Percentiles rank a stretch among this genome's conserved stretches.
Evolutionary conservation across 2,888 invertebrate species (phyloP).

Genomic region (Drosophila demipolita): DNA sequence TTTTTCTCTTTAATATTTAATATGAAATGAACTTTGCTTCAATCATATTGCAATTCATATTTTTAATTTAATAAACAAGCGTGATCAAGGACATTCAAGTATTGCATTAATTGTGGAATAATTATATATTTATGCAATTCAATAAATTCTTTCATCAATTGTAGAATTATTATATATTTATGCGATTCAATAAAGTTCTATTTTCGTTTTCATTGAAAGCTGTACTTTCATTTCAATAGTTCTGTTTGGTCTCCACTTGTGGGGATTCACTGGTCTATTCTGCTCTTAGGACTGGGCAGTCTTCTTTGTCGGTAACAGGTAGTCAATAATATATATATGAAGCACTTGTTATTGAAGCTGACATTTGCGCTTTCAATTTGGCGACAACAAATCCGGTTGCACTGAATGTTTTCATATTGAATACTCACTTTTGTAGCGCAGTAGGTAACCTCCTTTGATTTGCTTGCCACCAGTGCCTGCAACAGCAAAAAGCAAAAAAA

Average conservation of each 20-base stretch:
- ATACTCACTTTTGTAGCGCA: conserved; percentile 91
- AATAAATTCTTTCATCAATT: background rate
- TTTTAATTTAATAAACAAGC: background rate
- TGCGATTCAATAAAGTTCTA: background rate
- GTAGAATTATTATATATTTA: background rate
- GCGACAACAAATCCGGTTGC: conserved; percentile 8
- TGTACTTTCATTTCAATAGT: background rate
- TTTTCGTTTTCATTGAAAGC: background rate
- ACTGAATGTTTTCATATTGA: conserved; percentile 10
- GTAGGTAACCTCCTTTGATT: conserved; percentile 91
- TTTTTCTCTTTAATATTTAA: background rate
- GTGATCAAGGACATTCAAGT: background rate
- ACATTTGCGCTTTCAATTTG: conserved; percentile 13
- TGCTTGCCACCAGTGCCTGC: conserved; percentile 89
- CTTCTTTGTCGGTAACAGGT: conserved; percentile 6
- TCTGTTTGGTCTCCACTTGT: background rate
- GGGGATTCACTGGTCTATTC: background rate
- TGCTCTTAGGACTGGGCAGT: background rate
- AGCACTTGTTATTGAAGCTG: conserved; percentile 8
- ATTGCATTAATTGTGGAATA: background rate
- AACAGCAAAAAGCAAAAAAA: conserved; percentile 13
- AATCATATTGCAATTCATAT: no score
- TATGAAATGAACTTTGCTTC: background rate
- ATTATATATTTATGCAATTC: no score
- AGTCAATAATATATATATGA: conserved; percentile 3